Conservation (phyloP, 1,140 invertebrate species). For the Eupristina koningsbergeri region DNA sequence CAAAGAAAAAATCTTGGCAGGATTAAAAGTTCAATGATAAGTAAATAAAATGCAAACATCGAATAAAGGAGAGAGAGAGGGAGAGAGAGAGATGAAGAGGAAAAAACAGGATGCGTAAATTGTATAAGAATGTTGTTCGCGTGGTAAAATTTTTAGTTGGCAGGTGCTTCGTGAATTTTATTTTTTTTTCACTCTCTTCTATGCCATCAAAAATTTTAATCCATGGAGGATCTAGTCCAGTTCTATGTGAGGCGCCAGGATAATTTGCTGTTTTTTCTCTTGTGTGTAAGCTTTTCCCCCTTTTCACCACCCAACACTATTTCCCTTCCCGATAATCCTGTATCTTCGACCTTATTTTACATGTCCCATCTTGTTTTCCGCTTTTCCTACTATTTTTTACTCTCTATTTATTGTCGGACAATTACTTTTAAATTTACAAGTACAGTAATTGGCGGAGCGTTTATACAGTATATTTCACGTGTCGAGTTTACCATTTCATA, state of each 20-base stretch:
- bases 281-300: too few relatives aligned
- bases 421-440: constrained; percentile 62
- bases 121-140: background rate
- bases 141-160: constrained; percentile 29
- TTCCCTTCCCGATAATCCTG: background rate
- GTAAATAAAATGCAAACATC: background rate
- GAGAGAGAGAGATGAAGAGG: background rate
- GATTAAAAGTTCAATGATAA: constrained; percentile 8
- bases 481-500: background rate
- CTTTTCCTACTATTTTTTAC: background rate
- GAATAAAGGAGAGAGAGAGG: background rate
- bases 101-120: constrained; percentile 26
- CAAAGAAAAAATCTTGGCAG: background rate
- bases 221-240: background rate
- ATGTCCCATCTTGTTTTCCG: background rate
- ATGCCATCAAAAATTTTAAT: constrained; percentile 38
- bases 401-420: constrained; percentile 36
- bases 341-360: background rate
- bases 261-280: background rate
- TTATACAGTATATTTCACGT: background rate
- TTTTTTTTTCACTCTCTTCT: background rate
- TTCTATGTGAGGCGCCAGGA: background rate
- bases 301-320: background rate
- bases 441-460: background rate
- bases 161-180: constrained; percentile 14